Evolutionary conservation across 2,888 invertebrate species (phyloP), one percentile per base, ranked within the genome.

Genomic region (Germaria angustata): DNA sequence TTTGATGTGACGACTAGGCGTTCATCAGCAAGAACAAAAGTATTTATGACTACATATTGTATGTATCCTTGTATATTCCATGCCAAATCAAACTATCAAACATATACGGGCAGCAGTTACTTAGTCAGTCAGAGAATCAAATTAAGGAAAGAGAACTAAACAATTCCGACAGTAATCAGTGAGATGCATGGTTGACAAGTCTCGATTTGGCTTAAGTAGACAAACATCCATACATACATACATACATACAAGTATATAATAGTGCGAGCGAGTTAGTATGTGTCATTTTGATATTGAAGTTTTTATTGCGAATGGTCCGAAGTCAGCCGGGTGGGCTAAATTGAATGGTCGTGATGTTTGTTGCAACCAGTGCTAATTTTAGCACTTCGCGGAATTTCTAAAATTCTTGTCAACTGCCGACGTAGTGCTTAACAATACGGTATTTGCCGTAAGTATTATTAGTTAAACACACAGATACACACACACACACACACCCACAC

Each of bases 321-420:
- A 59, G 22, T 13, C 15, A 66, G 41, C 59, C 69, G 68, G 75
- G 69, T 69, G 71, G 80, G 53, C 53, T 44, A 34, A 53, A 41
- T n/a, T 34, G 34, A 53, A 41, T n/a, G 17, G 39, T 51, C 34
- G 22, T 61, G 53, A 15, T 69, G 53, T 46, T 72, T 46, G 73
- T 78, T 84, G 81, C 80, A 75, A 65, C 39, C 77, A 81, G 79
- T 84, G 84, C 85, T 85, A 85, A 86, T 84, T 86, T 85, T 84
- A 84, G 81, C 81, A 85, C 84, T 85, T 80, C 79, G 44, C n/a
- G 76, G 85, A 85, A 85, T 86, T 86, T 83, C 72, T 69, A 59
- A 82, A 84, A 85, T 84, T 84, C 65, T 57, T 78, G 76, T 84
- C 80, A 80, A 80, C 76, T 83, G 76, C 79, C 78, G 71, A 41